Conservation (phyloP, 1,140 invertebrate genomes). For the Pristionchus pacificus region DNA sequence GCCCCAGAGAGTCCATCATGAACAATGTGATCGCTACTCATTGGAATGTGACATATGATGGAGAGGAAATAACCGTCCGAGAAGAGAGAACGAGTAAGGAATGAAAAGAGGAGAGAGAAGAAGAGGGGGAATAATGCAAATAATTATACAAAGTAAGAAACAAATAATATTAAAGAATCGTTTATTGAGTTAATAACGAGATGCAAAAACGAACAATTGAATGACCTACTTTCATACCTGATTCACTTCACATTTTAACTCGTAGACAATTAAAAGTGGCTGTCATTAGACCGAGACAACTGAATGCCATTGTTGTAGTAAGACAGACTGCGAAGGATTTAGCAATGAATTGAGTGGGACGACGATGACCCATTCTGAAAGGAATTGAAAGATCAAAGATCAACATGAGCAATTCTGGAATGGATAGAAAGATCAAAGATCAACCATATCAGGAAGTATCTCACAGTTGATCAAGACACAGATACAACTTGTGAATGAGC, state of each 20-base stretch:
- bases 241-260: constrained; percentile 6
- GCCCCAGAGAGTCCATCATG: too few species aligned
- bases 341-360: constrained; percentile 7
- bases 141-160: too few species aligned
- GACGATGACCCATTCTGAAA: not conserved
- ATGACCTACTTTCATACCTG: not conserved
- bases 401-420: not conserved
- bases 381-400: not conserved
- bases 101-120: too few species aligned
- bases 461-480: not conserved
- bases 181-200: too few species aligned
- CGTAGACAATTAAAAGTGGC: constrained; percentile 27
- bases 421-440: not conserved
- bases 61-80: too few species aligned
- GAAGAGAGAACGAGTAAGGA: too few species aligned
- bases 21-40: too few species aligned
- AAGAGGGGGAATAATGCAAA: too few species aligned
- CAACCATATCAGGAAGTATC: not conserved
- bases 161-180: too few species aligned
- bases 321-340: constrained; percentile 24
- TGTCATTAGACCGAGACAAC: constrained; percentile 25
- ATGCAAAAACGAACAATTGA: too few species aligned
- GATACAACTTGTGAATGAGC: constrained; percentile 17
- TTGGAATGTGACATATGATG: too few species aligned
- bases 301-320: constrained; percentile 19